Evolutionary conservation across 2,113 vertebrate species (phyloP).

Genomic region (Saiga tatarica): DNA sequence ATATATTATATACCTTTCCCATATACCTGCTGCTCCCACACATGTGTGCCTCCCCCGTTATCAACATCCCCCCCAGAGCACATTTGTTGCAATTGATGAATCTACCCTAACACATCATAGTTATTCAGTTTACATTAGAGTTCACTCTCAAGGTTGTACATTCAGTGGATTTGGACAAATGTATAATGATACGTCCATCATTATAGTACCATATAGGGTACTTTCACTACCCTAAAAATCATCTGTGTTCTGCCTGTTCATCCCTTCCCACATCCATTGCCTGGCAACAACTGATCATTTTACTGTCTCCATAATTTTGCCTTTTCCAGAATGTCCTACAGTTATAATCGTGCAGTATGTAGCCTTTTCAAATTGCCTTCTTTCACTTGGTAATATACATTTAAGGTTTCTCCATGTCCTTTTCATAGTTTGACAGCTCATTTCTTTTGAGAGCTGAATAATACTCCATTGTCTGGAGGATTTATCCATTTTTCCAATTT

Average conservation of each 20-base stretch:
- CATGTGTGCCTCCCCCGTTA: not conserved
- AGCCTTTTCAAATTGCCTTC: not conserved
- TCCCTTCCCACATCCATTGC: not conserved
- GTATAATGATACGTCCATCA: not conserved
- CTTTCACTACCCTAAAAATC: not conserved
- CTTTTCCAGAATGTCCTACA: not conserved
- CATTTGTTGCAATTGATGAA: not conserved
- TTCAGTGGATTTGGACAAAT: not conserved
- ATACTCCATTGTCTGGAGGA: slow-evolving; percentile 1
- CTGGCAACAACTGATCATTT: not conserved
- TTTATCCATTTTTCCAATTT: not conserved
- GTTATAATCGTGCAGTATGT: not conserved
- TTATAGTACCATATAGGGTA: not conserved
- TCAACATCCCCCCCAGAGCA: not conserved
- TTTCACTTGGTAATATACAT: not conserved
- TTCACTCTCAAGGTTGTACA: not conserved
- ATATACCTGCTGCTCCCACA: too few species aligned
- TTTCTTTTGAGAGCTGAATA: slow-evolving; percentile 3
- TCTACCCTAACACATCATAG: not conserved
- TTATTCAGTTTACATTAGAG: not conserved
- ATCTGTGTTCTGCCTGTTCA: not conserved
- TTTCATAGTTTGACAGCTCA: not conserved
- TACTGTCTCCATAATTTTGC: not conserved
- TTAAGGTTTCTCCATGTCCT: not conserved
- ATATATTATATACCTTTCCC: not conserved